These are phyloP conservation scores for Aethina tumida DNA, from an alignment of 1,140 invertebrate species.

Conservation along the genomic window DNA sequence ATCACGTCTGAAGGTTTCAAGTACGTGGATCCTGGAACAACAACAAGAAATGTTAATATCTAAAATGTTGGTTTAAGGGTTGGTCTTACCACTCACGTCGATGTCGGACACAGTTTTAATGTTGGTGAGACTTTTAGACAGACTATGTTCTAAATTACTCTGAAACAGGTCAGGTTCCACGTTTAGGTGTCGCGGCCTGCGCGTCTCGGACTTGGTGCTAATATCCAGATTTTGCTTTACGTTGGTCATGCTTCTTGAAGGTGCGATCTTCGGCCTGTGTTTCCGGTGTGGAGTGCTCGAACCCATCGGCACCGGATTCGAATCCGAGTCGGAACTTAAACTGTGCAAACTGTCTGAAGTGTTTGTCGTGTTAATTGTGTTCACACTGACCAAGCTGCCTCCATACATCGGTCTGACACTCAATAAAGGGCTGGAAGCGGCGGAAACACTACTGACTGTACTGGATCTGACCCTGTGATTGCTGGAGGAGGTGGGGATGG, in stretches of 20 bases:
- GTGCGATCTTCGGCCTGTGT: conserved; percentile 25
- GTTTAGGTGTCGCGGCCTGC: conserved; percentile 24
- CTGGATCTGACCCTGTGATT: conserved; percentile 28
- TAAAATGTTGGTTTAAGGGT: too few relatives aligned
- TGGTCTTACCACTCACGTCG: conserved; percentile 32
- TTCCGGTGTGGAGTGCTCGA: conserved; percentile 27
- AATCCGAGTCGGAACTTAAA: conserved; percentile 45
- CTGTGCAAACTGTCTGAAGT: conserved; percentile 54
- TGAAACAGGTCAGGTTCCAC: conserved; percentile 30
- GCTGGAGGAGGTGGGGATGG: conserved; percentile 35
- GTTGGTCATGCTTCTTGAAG: conserved; percentile 33
- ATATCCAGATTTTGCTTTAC: conserved; percentile 35
- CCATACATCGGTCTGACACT: conserved; percentile 50
- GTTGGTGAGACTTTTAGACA: conserved; percentile 48
- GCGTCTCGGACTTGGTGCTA: conserved; percentile 40
- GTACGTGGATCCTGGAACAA: too few relatives aligned
- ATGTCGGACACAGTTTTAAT: conserved; percentile 41
- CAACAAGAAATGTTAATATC: too few relatives aligned
- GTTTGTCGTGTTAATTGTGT: conserved; percentile 40
- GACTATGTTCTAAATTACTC: conserved; percentile 31
- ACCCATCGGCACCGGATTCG: conserved; percentile 35
- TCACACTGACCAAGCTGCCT: conserved; percentile 47
- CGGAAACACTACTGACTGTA: conserved; percentile 48
- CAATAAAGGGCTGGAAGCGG: conserved; percentile 54
- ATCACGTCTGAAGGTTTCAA: conserved; percentile 33